phyloP scores from a whole-genome alignment of 2,888 invertebrate genomes.

The Capitulum mitella region DNA sequence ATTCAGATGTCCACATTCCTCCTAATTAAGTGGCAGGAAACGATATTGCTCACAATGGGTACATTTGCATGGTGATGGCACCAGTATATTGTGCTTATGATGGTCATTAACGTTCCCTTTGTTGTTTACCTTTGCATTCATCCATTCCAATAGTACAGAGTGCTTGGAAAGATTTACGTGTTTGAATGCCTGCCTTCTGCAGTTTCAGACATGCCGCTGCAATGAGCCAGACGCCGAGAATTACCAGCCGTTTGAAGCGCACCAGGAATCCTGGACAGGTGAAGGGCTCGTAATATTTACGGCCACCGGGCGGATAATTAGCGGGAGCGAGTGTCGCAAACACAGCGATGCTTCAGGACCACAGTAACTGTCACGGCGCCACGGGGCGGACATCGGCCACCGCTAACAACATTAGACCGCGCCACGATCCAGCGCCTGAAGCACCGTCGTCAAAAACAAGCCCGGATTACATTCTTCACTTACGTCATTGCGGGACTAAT shows the following conservation, averaged over 20 bases:
- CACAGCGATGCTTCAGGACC: not conserved
- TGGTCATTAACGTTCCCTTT: not conserved
- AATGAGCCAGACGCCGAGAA: not conserved
- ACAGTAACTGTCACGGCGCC: not conserved
- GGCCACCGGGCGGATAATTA: not conserved
- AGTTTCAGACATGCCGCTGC: not conserved
- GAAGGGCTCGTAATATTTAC: not conserved
- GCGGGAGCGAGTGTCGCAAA: not conserved
- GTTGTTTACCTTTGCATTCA: not conserved
- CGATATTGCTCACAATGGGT: too few species aligned
- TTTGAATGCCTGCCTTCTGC: too few species aligned
- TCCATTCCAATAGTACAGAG: not conserved
- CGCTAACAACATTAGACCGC: not conserved
- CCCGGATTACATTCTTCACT: not conserved
- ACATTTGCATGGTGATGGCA: too few species aligned
- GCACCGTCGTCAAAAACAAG: not conserved
- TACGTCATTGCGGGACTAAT: not conserved
- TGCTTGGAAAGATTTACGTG: too few species aligned
- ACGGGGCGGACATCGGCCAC: not conserved
- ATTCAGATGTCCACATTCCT: too few species aligned
- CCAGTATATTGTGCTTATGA: not conserved
- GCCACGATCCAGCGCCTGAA: not conserved
- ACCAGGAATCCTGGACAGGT: conserved; percentile 9
- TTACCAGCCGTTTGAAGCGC: not conserved
- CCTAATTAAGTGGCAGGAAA: too few species aligned